Conservation (phyloP, 2,797 vertebrate genomes). For the Eleutherodactylus coqui region DNA sequence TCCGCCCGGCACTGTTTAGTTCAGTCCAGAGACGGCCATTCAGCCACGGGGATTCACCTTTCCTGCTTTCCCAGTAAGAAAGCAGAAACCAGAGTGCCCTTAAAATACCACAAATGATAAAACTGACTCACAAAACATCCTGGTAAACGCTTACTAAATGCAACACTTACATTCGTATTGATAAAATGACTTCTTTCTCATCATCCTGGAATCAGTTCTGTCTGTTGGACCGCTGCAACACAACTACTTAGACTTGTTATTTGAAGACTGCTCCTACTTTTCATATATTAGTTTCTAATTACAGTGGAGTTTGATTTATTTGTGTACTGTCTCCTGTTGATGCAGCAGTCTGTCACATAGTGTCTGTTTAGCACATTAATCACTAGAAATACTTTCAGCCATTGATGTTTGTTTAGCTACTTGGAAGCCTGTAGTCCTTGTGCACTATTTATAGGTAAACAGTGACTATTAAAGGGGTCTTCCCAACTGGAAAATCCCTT, state of each 20-base stretch:
- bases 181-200: too few relatives aligned
- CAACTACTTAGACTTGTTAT: background rate
- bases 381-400: slow-evolving; percentile 18
- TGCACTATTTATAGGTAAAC: background rate
- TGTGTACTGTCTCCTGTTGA: slow-evolving; percentile 40
- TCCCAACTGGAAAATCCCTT: background rate
- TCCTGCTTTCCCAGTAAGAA: too few relatives aligned
- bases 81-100: too few relatives aligned
- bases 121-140: too few relatives aligned
- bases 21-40: too few relatives aligned
- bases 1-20: too few relatives aligned
- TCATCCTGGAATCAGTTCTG: background rate
- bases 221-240: slow-evolving; percentile 3
- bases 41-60: too few relatives aligned
- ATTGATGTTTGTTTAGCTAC: slow-evolving; percentile 8
- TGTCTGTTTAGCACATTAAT: slow-evolving; percentile 24
- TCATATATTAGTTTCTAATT: slow-evolving; percentile 30
- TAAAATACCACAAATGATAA: too few relatives aligned
- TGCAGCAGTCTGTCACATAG: slow-evolving; percentile 38
- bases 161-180: too few relatives aligned
- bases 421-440: background rate
- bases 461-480: background rate
- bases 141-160: too few relatives aligned
- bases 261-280: slow-evolving; percentile 13
- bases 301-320: slow-evolving; percentile 22